Evolutionary conservation across 2,113 vertebrate species (phyloP).

Genomic region (Phocoena sinus): DNA sequence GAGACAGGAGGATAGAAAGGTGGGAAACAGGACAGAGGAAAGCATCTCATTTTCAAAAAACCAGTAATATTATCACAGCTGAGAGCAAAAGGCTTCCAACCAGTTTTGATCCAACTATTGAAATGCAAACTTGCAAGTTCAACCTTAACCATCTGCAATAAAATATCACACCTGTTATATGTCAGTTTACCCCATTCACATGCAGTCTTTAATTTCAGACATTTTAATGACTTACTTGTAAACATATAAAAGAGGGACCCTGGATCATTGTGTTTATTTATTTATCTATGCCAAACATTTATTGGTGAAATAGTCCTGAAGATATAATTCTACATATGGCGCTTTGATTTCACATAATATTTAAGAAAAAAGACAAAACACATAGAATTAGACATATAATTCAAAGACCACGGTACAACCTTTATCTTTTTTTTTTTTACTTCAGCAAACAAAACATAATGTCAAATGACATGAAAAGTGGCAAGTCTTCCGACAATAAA

Average conservation of each 20-base stretch:
- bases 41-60: slow-evolving; percentile 43
- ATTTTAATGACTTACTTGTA: slow-evolving; percentile 78
- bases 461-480: slow-evolving; percentile 95
- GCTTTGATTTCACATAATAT: slow-evolving; percentile 88
- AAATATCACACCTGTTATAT: slow-evolving; percentile 72
- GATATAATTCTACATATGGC: slow-evolving; percentile 89
- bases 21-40: background rate
- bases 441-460: slow-evolving; percentile 90
- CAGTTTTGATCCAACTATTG: slow-evolving; percentile 73
- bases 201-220: slow-evolving; percentile 78
- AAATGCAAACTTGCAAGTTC: slow-evolving; percentile 77
- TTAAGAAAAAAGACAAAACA: slow-evolving; percentile 85
- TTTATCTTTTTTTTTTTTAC: slow-evolving; percentile 89
- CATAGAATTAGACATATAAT: slow-evolving; percentile 87
- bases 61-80: slow-evolving; percentile 60
- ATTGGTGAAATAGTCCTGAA: slow-evolving; percentile 90
- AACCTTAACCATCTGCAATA: slow-evolving; percentile 75
- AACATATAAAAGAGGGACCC: slow-evolving; percentile 79
- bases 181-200: slow-evolving; percentile 65
- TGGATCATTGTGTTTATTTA: slow-evolving; percentile 77
- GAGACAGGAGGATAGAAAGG: background rate
- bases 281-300: slow-evolving; percentile 85
- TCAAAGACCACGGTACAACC: slow-evolving; percentile 87
- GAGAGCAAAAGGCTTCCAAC: slow-evolving; percentile 73
- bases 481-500: slow-evolving; percentile 98